Conservation (phyloP, 2,113 vertebrate genomes). For the Myotis davidii region DNA sequence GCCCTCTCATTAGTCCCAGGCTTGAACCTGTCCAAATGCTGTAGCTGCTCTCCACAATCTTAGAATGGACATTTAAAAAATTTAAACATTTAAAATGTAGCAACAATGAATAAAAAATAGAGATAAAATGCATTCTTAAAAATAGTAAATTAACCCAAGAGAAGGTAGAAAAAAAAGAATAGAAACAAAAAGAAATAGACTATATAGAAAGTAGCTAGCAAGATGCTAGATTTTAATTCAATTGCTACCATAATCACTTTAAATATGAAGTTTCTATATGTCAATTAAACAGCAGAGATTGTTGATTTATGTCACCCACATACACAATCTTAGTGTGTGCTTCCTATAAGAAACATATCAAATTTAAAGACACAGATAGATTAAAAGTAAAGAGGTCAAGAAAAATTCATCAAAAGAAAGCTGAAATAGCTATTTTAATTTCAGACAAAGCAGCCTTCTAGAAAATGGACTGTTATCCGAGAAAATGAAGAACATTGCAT, state of each 20-base stretch:
- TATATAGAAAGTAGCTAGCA: neutral
- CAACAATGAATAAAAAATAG: neutral
- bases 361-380: neutral
- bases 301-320: neutral
- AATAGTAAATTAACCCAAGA: neutral
- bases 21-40: too few species aligned
- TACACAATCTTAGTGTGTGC: neutral
- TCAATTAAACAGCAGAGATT: neutral
- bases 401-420: neutral
- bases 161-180: neutral
- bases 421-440: neutral
- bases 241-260: neutral
- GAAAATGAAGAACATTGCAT: neutral
- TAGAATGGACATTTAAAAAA: neutral
- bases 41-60: neutral
- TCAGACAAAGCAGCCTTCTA: neutral
- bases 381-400: neutral
- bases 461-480: neutral
- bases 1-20: too few species aligned
- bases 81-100: neutral
- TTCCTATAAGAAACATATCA: neutral
- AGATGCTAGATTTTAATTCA: neutral
- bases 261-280: neutral
- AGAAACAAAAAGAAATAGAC: neutral
- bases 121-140: neutral